Base-by-base conservation (phyloP, 1,140 invertebrate genomes). In the Sarcophaga bullata region DNA sequence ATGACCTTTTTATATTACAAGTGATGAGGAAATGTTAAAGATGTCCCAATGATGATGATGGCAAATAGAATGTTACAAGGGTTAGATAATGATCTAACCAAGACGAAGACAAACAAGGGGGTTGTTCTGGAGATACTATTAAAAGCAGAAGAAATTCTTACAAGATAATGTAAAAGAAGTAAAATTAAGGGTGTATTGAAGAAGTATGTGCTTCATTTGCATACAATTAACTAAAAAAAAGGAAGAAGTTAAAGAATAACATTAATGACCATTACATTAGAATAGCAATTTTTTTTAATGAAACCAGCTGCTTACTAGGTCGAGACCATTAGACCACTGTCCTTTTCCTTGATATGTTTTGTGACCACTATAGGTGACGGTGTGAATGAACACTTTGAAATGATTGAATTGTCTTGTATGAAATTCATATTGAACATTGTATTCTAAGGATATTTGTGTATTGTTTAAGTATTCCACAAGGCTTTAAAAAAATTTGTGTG, bases 1-100 rank as follows among this genome's bases (percentile, higher is more conserved):
- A 8, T 68, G 62, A 68, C 62, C 62, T 68, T 68, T 68, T 68
- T 68, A 68, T 17, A 68, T 68, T 68, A 68, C 62, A 68, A 68
- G 62, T 68, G 62, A 68, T 19, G 62, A 68, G 6, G 54, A 7
- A 7, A 13, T 6, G 54, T 6, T 68, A 19, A 25, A 19, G 17
- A 68, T 68, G 62, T 68, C 62, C 62, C 17, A 19, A 9, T 68
- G 62, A 8, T 68, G 62, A 8, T 37, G 25, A 37, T 68, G 15
- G 54, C 10, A 15, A 15, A n/a, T 68, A 68, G 19, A 68, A 68
- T 19, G 6, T 68, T 68, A 68, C 62, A 68, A 68, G 62, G 62
- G 62, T 68, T 68, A 68, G n/a, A 62, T 8, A 62, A 37, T 37
- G 13, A 68, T 68, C 25, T 37, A 37, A 37, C 1, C 25, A 37